Base-by-base conservation (phyloP, 1,140 invertebrate species). In the Subanguina moxae region DNA sequence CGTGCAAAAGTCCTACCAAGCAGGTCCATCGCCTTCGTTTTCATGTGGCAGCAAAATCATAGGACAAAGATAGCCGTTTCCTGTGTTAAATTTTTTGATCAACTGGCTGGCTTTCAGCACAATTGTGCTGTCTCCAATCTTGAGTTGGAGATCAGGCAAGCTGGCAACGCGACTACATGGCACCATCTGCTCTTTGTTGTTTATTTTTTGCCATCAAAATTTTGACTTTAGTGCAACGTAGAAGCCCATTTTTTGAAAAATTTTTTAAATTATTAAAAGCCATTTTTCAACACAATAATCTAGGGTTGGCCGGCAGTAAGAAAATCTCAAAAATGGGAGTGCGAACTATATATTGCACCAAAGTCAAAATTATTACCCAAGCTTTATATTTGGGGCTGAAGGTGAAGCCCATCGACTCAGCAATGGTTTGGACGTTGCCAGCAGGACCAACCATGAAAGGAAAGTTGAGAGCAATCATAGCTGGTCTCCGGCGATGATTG, bases 361-460 rank as follows among this genome's bases (percentile, higher is more conserved):
- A n/a, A 38, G 32, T 11, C 32, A 38, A 38, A 38, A 5, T 38
- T 38, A 38, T 38, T 38, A 38, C 32, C 32, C 32, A 38, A 38
- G 11, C 32, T 38, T 11, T 11, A 11, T 38, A 38, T 3, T 38
- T 38, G 32, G 32, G 32, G 15, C 17, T 52, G 15, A 52, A 7
- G 48, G 48, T 52, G 15, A 52, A 52, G 23, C 48, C 48, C 3
- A 52, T 3, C 3, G 48, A 21, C 23, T 52, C 48, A 25, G 48
- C 48, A 15, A 52, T 52, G 23, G 48, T 52, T 52, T 52, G 48
- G n/a, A 52, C 15, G 23, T 52, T 52, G n/a, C 48, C 48, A 52
- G 48, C n/a, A 7, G 48, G 48, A 21, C n/a, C 48, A 25, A 15
- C n/a, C 3, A 52, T 52, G 17, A 52, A 19, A 15, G 48, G 48